phyloP scores from a whole-genome alignment of 2,113 vertebrate species.

The Sphaerodactylus townsendi region DNA sequence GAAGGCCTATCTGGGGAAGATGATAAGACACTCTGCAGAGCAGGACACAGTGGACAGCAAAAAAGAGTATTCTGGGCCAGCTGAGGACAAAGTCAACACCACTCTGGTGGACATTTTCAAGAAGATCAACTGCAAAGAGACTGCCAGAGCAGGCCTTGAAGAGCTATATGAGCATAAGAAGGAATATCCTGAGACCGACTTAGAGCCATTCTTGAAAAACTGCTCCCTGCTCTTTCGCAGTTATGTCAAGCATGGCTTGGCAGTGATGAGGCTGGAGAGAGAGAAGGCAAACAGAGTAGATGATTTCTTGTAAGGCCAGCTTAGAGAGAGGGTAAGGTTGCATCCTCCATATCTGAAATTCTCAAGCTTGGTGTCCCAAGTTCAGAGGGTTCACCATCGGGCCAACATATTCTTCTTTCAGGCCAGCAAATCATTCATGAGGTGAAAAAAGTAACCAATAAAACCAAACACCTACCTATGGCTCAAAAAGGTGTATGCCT shows the following conservation, averaged over 20 bases:
- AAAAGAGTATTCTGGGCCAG: slow-evolving; percentile 53
- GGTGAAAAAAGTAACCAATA: neutral
- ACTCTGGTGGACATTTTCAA: slow-evolving; percentile 79
- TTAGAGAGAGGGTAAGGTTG: slow-evolving; percentile 41
- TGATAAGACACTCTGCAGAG: slow-evolving; percentile 71
- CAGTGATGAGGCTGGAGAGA: slow-evolving; percentile 74
- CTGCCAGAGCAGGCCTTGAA: slow-evolving; percentile 78
- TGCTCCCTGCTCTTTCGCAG: slow-evolving; percentile 82
- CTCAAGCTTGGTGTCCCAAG: slow-evolving; percentile 70
- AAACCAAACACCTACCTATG: slow-evolving; percentile 10
- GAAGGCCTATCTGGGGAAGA: slow-evolving; percentile 74
- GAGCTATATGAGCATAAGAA: slow-evolving; percentile 80
- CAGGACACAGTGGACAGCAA: slow-evolving; percentile 59
- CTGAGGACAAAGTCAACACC: slow-evolving; percentile 75
- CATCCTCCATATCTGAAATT: slow-evolving; percentile 75
- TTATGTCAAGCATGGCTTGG: slow-evolving; percentile 80
- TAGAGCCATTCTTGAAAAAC: slow-evolving; percentile 80
- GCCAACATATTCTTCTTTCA: slow-evolving; percentile 52
- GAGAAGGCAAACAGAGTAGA: slow-evolving; percentile 72
- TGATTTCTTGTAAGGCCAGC: slow-evolving; percentile 45
- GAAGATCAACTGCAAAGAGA: slow-evolving; percentile 82
- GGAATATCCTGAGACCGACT: slow-evolving; percentile 71
- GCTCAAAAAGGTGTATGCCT: fast-evolving
- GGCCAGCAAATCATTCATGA: neutral
- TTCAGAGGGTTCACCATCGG: slow-evolving; percentile 69